Conservation (phyloP, 2,888 invertebrate species). For the Amiota communis region DNA sequence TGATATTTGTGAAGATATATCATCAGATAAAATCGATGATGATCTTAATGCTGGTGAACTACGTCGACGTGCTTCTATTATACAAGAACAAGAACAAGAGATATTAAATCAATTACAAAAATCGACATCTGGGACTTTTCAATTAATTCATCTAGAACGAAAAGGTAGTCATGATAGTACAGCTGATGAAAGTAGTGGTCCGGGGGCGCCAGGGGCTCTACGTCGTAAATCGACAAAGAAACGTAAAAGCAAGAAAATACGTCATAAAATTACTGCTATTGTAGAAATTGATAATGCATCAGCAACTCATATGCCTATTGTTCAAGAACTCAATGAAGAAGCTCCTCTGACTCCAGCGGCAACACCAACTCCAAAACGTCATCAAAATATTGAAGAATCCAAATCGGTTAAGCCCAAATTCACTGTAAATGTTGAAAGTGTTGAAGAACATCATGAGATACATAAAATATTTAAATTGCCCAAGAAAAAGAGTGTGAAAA, state of each 20-base stretch:
- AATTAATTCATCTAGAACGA: conserved; percentile 70
- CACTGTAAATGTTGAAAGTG: conserved; percentile 71
- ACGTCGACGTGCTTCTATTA: conserved; percentile 72
- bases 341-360: conserved; percentile 37
- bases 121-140: conserved; percentile 68
- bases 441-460: conserved; percentile 70
- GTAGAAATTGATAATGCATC: conserved; percentile 67
- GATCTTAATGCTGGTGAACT: conserved; percentile 76
- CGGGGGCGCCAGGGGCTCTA: background rate
- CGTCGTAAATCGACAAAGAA: conserved; percentile 56
- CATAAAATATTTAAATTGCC: conserved; percentile 70
- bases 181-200: conserved; percentile 31
- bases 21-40: conserved; percentile 75
- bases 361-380: conserved; percentile 1
- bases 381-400: conserved; percentile 45
- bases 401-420: conserved; percentile 64
- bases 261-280: conserved; percentile 71
- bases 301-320: conserved; percentile 54
- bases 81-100: conserved; percentile 76
- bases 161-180: conserved; percentile 65
- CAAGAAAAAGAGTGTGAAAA: conserved; percentile 66
- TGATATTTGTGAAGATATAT: conserved; percentile 76
- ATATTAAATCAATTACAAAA: conserved; percentile 70
- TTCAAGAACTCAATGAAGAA: conserved; percentile 51
- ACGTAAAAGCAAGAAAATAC: conserved; percentile 66